A percentile compares a stretch with the other conserved stretches of the same genome.
Evolutionary conservation across 2,888 invertebrate species (phyloP).

Genomic region (Melanostoma scalare): DNA sequence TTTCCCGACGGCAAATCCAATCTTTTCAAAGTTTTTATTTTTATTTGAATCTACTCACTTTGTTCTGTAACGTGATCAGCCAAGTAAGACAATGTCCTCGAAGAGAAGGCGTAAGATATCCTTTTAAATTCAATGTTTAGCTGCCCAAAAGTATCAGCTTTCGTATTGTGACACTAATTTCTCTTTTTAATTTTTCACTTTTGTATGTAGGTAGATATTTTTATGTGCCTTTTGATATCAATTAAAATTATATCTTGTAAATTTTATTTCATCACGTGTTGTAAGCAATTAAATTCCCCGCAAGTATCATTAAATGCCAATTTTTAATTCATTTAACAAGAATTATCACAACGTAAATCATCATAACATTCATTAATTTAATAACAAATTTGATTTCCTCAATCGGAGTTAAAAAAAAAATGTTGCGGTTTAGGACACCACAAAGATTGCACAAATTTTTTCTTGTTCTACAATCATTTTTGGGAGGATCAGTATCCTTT

Average conservation of each 20-base stretch:
- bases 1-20: no score
- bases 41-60: constrained; percentile 31
- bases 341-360: constrained; percentile 59
- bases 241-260: constrained; percentile 45
- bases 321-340: constrained; percentile 47
- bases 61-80: constrained; percentile 19
- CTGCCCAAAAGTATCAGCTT: constrained; percentile 18
- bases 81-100: constrained; percentile 29
- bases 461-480: not conserved
- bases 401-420: constrained; percentile 31
- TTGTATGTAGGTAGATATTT: constrained; percentile 24
- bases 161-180: constrained; percentile 23
- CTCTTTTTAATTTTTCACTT: constrained; percentile 38
- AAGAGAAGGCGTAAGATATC: constrained; percentile 29
- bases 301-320: constrained; percentile 10
- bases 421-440: constrained; percentile 34
- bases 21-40: no score
- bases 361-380: constrained; percentile 4
- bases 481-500: no score
- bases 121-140: constrained; percentile 26
- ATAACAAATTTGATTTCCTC: constrained; percentile 3
- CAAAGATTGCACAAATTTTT: constrained; percentile 1
- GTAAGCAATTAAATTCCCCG: constrained; percentile 35
- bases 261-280: constrained; percentile 45
- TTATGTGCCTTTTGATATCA: constrained; percentile 40